Evolutionary conservation across 2,113 vertebrate species (phyloP), one percentile per base, ranked within the genome.

Genomic region (Nicator chloris): DNA sequence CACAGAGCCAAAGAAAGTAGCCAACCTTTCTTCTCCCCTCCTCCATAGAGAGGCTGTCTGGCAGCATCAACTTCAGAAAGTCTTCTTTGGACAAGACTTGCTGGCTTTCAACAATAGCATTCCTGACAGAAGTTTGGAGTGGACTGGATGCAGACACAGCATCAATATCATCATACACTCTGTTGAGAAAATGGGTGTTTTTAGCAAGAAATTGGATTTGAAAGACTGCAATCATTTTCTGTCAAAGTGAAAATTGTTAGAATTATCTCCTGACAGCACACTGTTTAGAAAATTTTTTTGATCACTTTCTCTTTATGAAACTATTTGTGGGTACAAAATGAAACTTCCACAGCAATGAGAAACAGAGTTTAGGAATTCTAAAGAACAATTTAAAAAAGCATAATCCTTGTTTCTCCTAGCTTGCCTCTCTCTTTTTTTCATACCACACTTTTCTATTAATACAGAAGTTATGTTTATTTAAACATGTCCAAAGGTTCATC

Each of bases 21-120:
- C 98, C 98, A 94, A 99, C 99, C 99, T 99, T 99, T 85, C 98
- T 98, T 96, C 96, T 98, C 53, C 98, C 96, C 64, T 98, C 98
- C 44, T 99, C 98, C 90, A 97, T 96, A 18, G 98, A 96, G 31
- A 98, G 98, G 95, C 97, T 99, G 87, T 98, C 98, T 4, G 98
- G 98, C 89, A 99, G 93, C 98, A 99, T 99, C 98, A 99, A 47
- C 95, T 99, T 99, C 88, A 98, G 95, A 87, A 99, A 99, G 76
- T 99, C 99, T 90, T 99, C 99, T 97, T 99, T 99, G 24, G 98
- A 98, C 76, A 99, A 97, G 37, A 98, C 97, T 69, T 98, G 98
- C 40, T 98, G 98, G 22, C 97, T 95, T 95, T 98, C 98, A 50
- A 97, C 95, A 50, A 96, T 73, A 15, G 96, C 39, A 37, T 98